These are phyloP conservation scores for Arremon brunneinucha DNA, from an alignment of 2,797 vertebrate genomes.

Conservation along the genomic window DNA sequence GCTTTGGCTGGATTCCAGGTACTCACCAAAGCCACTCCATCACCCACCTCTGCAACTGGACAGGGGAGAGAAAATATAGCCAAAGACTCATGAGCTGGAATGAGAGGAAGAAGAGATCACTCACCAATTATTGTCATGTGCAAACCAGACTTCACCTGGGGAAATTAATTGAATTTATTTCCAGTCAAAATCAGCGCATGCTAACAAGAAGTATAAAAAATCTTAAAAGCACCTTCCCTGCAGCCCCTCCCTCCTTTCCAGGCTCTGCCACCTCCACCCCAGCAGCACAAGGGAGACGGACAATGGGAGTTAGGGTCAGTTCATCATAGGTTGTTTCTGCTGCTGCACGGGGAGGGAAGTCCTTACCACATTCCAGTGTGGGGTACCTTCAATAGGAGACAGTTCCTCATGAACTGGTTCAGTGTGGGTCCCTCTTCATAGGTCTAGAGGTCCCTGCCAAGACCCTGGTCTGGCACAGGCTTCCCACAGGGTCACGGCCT, in stretches of 20 bases:
- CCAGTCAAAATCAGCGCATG: not conserved
- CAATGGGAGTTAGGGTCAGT: not conserved
- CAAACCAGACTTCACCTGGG: not conserved
- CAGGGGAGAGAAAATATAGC: not conserved
- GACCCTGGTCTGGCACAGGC: not conserved
- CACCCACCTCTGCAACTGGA: not conserved
- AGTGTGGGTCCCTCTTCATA: rapidly evolving
- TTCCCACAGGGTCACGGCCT: not conserved
- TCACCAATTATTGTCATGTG: not conserved
- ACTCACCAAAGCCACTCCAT: not conserved
- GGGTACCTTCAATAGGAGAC: rapidly evolving
- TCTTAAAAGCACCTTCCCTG: not conserved
- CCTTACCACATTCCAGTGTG: not conserved
- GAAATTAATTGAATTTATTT: not conserved
- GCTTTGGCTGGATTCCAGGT: not conserved
- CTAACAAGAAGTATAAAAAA: not conserved
- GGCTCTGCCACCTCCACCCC: not conserved
- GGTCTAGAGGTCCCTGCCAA: not conserved
- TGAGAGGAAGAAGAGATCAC: not conserved
- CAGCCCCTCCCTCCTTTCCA: not conserved
- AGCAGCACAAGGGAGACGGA: not conserved
- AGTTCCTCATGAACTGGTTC: not conserved
- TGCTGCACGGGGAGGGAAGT: not conserved
- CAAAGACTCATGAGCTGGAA: not conserved
- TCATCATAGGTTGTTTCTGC: not conserved